These are phyloP conservation scores for Lophochroa leadbeateri DNA, from an alignment of 2,113 vertebrate species.

Conservation along the genomic window DNA sequence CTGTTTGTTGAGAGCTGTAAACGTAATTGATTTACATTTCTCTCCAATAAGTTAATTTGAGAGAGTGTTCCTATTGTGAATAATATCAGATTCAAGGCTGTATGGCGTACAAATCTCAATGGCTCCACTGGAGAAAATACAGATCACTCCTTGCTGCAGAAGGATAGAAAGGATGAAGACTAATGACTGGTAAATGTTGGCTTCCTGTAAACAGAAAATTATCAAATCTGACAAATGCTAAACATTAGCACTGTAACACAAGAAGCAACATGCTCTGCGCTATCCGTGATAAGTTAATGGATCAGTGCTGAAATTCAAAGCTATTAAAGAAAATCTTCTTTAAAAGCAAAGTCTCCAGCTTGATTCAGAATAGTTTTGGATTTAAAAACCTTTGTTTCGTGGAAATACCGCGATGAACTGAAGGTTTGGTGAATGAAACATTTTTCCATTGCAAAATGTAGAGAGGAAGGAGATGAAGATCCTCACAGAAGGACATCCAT, in stretches of 20 bases:
- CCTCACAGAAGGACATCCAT: not conserved
- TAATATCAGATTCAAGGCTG: slow-evolving; percentile 22
- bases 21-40: slow-evolving; percentile 69
- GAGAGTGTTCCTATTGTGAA: slow-evolving; percentile 44
- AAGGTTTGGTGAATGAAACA: not conserved
- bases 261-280: slow-evolving; percentile 17
- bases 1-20: slow-evolving; percentile 66
- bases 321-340: not conserved
- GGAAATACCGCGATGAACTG: not conserved
- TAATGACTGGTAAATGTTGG: slow-evolving; percentile 52
- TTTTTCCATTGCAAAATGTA: not conserved
- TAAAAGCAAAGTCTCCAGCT: not conserved
- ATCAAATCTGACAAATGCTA: slow-evolving; percentile 45
- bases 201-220: slow-evolving; percentile 65
- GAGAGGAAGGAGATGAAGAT: not conserved
- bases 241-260: slow-evolving; percentile 1
- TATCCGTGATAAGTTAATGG: slow-evolving; percentile 33
- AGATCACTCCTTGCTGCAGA: slow-evolving; percentile 49
- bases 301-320: not conserved
- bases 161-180: slow-evolving; percentile 41
- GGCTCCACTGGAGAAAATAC: slow-evolving; percentile 58
- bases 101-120: slow-evolving; percentile 17
- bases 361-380: not conserved
- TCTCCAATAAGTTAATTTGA: slow-evolving; percentile 64
- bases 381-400: not conserved